Percentiles rank a stretch among this genome's conserved stretches.
These are phyloP conservation scores for Noctua janthe DNA, from an alignment of 2,888 invertebrate genomes.

Conservation along the genomic window DNA sequence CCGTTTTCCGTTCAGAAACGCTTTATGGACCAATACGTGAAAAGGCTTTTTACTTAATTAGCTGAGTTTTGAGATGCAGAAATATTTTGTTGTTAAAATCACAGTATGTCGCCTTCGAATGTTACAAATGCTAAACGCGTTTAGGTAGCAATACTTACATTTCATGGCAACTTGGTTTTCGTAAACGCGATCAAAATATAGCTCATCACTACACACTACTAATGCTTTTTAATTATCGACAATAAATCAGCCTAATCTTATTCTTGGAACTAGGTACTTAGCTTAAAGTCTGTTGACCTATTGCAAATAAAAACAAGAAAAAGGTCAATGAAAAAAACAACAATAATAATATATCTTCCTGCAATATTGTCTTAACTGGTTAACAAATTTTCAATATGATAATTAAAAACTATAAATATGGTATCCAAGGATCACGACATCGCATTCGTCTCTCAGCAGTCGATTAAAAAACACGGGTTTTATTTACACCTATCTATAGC, in stretches of 20 bases:
- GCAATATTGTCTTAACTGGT: background rate
- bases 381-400: background rate
- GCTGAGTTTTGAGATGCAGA: background rate
- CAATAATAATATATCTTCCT: background rate
- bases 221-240: background rate
- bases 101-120: background rate
- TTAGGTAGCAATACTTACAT: background rate
- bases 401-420: conserved; percentile 28
- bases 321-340: background rate
- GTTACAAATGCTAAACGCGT: background rate
- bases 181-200: background rate
- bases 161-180: background rate
- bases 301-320: background rate
- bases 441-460: conserved; percentile 6
- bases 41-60: too few relatives aligned
- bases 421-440: background rate
- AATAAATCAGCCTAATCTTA: background rate
- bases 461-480: background rate
- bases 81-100: background rate
- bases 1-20: too few relatives aligned
- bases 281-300: background rate
- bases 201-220: background rate
- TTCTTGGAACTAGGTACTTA: background rate
- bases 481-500: background rate
- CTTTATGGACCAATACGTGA: too few relatives aligned